Evolutionary conservation across 53 echinoderm and acorn worm species (phyloP), one percentile per base, ranked within the genome.

Genomic region (Paelopatides confundens): DNA sequence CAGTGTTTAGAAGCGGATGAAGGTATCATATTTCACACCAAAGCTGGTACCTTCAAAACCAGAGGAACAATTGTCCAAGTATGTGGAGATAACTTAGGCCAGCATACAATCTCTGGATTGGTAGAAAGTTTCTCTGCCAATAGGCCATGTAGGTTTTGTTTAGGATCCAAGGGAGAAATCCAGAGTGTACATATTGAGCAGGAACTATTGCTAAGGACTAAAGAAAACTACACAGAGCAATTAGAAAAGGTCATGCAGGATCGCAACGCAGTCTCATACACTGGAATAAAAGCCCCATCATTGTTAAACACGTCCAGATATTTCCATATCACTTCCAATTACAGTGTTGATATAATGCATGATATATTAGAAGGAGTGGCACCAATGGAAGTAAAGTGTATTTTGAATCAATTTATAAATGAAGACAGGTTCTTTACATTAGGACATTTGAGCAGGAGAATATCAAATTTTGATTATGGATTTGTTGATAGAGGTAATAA

Each of bases 1-100:
- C n/a, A 62, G 18, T 26, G 84, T 28, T 37, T 92, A 3, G 92
- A 92, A 70, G 74, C 85, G 28, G 85, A 92, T 71, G 64, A 88
- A 15, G 92, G 92, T 29, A 63, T 85, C 35, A 58, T 83, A 2
- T 32, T 92, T 23, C 27, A 6, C 11, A 17, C 77, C 43, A 13
- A 35, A 47, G 71, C 87, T 82, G 91, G 87, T 4, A 43, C 52
- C 21, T 12, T 87, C n/a, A 53, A 33, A 23, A 88, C 69, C 14
- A 62, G 91, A 64, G 91, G 91, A 36, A 87, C 71, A 0, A n/a
- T 91, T 27, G 30, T 74, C 27, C 71, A 88, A 62, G 63, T 76
- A 33, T 35, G 85, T 6, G 92, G 84, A 50, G 92, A 92, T 70
- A 92, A 88, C 64, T 35, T 88, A 32, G 92, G 92, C 46, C 77